A percentile compares a stretch with the other conserved stretches of the same genome.
Evolutionary conservation across 2,797 vertebrate genomes (phyloP).

Genomic region (Trachops cirrhosus): DNA sequence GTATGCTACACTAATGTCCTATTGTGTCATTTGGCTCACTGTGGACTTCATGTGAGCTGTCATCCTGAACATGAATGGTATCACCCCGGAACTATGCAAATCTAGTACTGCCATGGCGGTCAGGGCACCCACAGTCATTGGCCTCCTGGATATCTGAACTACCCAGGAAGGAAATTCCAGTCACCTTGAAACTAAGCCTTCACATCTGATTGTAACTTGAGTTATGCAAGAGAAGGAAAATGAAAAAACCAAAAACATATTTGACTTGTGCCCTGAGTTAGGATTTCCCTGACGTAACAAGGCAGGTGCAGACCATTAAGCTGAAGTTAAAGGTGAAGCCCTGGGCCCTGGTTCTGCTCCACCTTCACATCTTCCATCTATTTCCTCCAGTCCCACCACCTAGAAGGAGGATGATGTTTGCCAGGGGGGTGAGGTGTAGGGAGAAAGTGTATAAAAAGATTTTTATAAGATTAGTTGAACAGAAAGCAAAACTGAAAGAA

Average conservation of each 20-base stretch:
- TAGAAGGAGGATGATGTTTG: background rate
- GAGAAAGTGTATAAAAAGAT: background rate
- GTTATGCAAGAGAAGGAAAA: background rate
- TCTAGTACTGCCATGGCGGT: rapidly evolving
- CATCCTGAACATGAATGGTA: rapidly evolving
- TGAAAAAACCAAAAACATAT: background rate
- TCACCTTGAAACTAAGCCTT: slow-evolving; percentile 52
- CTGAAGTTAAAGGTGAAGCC: rapidly evolving
- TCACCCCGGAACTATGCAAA: background rate
- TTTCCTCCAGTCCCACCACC: too few species aligned
- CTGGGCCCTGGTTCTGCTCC: background rate
- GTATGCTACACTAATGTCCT: rapidly evolving
- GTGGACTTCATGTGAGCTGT: background rate
- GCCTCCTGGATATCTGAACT: background rate
- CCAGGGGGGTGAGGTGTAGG: background rate
- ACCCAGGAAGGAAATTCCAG: background rate
- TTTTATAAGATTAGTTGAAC: background rate
- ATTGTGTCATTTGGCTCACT: rapidly evolving
- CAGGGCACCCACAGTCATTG: background rate
- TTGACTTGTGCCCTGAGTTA: too few species aligned
- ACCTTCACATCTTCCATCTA: rapidly evolving
- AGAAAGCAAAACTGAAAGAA: background rate
- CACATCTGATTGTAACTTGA: background rate
- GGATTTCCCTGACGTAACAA: background rate
- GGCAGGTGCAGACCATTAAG: too few species aligned